Evolutionary conservation across 2,888 invertebrate genomes (phyloP), one percentile per base, ranked within the genome.

Genomic region (Conistra vaccinii): DNA sequence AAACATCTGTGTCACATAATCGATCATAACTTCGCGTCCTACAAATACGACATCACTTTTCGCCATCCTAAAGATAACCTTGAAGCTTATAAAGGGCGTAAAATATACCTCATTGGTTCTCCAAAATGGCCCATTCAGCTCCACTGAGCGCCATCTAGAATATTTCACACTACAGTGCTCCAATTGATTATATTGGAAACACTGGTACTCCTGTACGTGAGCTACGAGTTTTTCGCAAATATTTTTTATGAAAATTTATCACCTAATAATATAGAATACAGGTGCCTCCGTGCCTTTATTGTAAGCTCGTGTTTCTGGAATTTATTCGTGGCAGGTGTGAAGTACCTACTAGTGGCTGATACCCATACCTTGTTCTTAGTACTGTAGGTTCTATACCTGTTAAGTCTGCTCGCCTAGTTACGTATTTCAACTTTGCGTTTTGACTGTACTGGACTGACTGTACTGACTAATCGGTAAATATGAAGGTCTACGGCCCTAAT

Each of bases 161-260:
- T 83, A 87, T 89, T 89, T 88, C 63, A 89, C 86, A 85, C 73
- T 62, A 79, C 76, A 81, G 66, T 69, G 86, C 76, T 81, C 61
- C 84, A 72, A 70, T 78, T 84, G 85, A 83, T 87, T 80, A 85
- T 81, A 78, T 69, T 66, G 63, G 63, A 45, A 60, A 78, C 77
- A 73, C n/a, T n/a, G 69, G 60, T 55, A 61, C 23, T 9, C 23
- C 3, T 23, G 20, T 51, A 68, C n/a, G 53, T 51, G 60, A n/a
- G 20, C n/a, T 39, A 32, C 20, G 35, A 32, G 9, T 6, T 57
- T 26, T 29, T 17, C 45, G 20, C 12, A 58, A 67, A 75, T 53
- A 57, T 62, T 51, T 66, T 39, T 55, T 12, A 51, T 51, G 45
- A 29, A 55, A 39, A 39, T 66, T 17, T 55, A 48, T 53, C 17